phyloP scores from a whole-genome alignment of 2,888 invertebrate genomes.

The Biston stratarius region DNA sequence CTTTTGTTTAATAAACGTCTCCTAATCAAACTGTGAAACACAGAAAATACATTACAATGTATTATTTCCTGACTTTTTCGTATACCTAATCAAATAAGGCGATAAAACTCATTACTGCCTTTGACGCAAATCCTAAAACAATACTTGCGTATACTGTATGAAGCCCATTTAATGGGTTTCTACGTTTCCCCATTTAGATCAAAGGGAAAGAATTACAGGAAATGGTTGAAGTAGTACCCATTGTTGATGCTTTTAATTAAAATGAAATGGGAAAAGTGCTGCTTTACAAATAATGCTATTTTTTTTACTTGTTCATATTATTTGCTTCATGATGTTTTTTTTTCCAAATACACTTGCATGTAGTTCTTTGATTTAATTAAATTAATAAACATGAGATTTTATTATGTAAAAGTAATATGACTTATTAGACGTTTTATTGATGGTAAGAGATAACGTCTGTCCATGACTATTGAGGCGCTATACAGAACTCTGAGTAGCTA shows the following conservation, averaged over 20 bases:
- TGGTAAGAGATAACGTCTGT: no score
- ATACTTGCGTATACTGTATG: constrained; percentile 5
- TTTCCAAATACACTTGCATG: neutral
- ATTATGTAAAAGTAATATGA: no score
- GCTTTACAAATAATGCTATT: neutral
- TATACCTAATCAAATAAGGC: constrained; percentile 16
- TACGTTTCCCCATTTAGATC: constrained; percentile 13
- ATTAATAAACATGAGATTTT: no score
- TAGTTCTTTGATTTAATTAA: no score
- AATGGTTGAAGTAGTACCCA: constrained; percentile 7
- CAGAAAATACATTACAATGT: neutral
- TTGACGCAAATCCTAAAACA: constrained; percentile 29
- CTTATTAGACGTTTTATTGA: no score
- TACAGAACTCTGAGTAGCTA: no score
- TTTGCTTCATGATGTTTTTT: neutral
- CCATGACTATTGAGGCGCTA: no score
- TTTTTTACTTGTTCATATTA: neutral
- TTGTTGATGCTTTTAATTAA: constrained; percentile 4
- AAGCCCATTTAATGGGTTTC: constrained; percentile 10
- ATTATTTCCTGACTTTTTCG: constrained; percentile 2
- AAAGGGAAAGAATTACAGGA: constrained; percentile 22
- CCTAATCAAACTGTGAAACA: neutral
- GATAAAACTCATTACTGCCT: constrained; percentile 25
- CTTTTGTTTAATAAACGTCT: no score
- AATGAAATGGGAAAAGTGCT: neutral